phyloP scores from a whole-genome alignment of 2,888 invertebrate species.

The Heliconius aoede region DNA sequence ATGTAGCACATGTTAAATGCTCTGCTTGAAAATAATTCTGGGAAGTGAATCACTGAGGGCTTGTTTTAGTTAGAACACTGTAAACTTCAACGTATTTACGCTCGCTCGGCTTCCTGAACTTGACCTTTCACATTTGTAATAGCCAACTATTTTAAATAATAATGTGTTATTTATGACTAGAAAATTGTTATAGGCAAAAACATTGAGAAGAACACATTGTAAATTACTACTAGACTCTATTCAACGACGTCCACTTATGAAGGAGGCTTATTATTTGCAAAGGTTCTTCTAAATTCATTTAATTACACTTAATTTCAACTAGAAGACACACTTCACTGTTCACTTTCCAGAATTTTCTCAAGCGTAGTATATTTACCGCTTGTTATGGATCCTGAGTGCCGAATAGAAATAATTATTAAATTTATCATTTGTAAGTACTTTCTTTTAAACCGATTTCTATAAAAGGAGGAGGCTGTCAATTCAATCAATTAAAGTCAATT shows the following conservation, averaged over 20 bases:
- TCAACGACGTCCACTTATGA: constrained; percentile 15
- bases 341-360: not conserved
- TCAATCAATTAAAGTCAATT: too few species aligned
- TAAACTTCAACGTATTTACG: constrained; percentile 48
- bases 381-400: too few species aligned
- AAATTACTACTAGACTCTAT: not conserved
- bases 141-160: constrained; percentile 13
- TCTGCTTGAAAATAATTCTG: constrained; percentile 44
- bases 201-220: not conserved
- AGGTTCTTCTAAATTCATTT: not conserved
- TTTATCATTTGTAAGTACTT: too few species aligned
- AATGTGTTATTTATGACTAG: constrained; percentile 21
- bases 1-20: constrained; percentile 21
- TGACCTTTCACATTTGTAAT: constrained; percentile 45
- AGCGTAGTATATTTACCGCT: not conserved
- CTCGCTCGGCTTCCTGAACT: constrained; percentile 47
- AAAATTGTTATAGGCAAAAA: not conserved
- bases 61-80: constrained; percentile 51
- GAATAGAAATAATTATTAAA: too few species aligned
- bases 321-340: not conserved
- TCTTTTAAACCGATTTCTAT: too few species aligned
- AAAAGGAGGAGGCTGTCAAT: too few species aligned
- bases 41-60: constrained; percentile 46
- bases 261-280: not conserved
- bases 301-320: not conserved